A percentile compares a stretch with the other conserved stretches of the same genome.
These are phyloP conservation scores for Peribatodes rhomboidaria DNA, from an alignment of 2,888 invertebrate genomes.

Conservation along the genomic window DNA sequence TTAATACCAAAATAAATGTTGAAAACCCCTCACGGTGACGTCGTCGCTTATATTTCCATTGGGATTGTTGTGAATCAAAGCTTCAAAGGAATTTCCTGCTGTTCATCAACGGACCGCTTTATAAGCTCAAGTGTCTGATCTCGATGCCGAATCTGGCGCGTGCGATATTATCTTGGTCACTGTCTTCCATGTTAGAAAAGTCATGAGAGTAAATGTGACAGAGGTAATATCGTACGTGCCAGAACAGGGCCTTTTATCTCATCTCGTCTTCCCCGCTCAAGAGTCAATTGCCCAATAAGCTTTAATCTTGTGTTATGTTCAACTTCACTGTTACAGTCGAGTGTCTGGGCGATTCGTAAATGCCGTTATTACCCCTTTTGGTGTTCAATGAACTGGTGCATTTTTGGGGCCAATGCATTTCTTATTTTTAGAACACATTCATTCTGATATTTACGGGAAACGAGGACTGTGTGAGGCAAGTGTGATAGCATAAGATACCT, in stretches of 20 bases:
- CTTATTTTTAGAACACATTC: slow-evolving; percentile 6
- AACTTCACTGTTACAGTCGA: slow-evolving; percentile 55
- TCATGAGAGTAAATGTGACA: too few species aligned
- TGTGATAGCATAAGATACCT: too few species aligned
- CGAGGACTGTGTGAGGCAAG: too few species aligned
- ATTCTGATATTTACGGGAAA: not conserved
- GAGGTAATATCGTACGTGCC: too few species aligned
- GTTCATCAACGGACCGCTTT: slow-evolving; percentile 72
- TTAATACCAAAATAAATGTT: slow-evolving; percentile 55
- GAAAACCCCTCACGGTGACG: slow-evolving; percentile 63
- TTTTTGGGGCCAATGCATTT: slow-evolving; percentile 8
- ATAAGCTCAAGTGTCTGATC: slow-evolving; percentile 69
- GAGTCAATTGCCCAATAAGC: too few species aligned
- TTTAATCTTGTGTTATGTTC: slow-evolving; percentile 61
- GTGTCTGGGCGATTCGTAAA: slow-evolving; percentile 44
- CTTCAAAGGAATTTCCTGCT: slow-evolving; percentile 82
- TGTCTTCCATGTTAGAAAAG: too few species aligned
- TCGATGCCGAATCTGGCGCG: too few species aligned
- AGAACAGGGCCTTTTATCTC: too few species aligned
- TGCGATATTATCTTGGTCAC: too few species aligned
- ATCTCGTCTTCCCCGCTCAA: slow-evolving; percentile 55
- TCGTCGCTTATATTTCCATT: slow-evolving; percentile 75
- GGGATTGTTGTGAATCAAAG: slow-evolving; percentile 74
- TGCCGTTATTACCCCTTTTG: slow-evolving; percentile 30
- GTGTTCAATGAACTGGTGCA: slow-evolving; percentile 5